Conservation (phyloP, 2,113 vertebrate genomes). For the Odontesthes bonariensis region DNA sequence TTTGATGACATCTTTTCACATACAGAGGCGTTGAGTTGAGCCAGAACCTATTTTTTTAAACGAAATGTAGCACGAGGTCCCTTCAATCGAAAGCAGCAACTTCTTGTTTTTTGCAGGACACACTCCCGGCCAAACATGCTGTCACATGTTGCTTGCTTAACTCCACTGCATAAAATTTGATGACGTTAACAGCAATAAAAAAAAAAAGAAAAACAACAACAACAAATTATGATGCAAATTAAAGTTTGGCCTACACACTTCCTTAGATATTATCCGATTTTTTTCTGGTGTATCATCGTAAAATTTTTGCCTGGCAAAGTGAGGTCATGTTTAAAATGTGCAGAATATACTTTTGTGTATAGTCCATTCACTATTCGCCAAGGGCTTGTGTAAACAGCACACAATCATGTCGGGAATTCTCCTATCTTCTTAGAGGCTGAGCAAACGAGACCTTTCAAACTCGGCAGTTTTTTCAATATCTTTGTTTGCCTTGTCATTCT, state of each 20-base stretch:
- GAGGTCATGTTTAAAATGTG: background rate
- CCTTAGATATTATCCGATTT: no score
- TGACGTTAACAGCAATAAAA: background rate
- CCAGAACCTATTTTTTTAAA: constrained; percentile 46
- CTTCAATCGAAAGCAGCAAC: constrained; percentile 53
- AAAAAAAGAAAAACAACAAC: constrained; percentile 13
- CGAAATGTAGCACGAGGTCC: constrained; percentile 54
- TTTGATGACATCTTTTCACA: constrained; percentile 21
- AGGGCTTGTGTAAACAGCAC: constrained; percentile 35
- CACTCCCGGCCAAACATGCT: constrained; percentile 9
- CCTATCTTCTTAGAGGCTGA: background rate
- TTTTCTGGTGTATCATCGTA: background rate
- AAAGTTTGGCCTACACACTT: background rate
- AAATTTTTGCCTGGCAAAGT: background rate
- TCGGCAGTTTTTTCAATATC: background rate
- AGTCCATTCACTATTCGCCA: constrained; percentile 6
- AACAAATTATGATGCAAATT: background rate
- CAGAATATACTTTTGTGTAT: background rate
- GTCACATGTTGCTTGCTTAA: constrained; percentile 31
- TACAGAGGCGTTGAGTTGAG: background rate
- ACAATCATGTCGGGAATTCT: constrained; percentile 42
- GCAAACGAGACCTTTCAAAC: constrained; percentile 11
- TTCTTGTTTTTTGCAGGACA: constrained; percentile 54
- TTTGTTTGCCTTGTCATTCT: background rate
- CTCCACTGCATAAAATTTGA: background rate